Percentiles rank a stretch among this genome's conserved stretches.
Conservation (phyloP, 1,140 invertebrate species). For the Atopsyche davidsoni region DNA sequence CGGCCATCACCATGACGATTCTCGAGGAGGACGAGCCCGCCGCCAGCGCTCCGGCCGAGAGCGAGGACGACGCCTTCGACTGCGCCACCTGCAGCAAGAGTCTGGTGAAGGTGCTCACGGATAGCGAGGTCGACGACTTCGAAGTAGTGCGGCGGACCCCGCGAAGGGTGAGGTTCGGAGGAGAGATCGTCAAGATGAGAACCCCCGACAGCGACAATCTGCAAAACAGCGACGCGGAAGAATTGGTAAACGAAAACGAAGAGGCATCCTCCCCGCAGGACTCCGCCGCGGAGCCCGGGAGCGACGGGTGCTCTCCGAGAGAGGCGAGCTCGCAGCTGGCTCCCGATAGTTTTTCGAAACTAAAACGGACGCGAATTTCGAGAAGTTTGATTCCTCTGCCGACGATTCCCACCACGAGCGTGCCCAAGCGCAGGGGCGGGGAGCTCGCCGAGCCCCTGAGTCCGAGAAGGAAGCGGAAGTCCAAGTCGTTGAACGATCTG, state of each 20-base stretch:
- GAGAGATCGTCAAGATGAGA: slow-evolving; percentile 73
- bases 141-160: slow-evolving; percentile 47
- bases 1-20: slow-evolving; percentile 73
- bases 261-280: slow-evolving; percentile 8
- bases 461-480: slow-evolving; percentile 38
- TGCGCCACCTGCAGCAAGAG: slow-evolving; percentile 41
- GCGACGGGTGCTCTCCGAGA: too few species aligned
- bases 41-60: slow-evolving; percentile 40
- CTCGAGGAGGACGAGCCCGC: slow-evolving; percentile 58
- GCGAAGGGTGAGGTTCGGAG: slow-evolving; percentile 71
- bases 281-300: slow-evolving; percentile 1
- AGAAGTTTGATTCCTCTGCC: slow-evolving; percentile 28
- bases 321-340: neutral
- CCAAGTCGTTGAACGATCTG: slow-evolving; percentile 45
- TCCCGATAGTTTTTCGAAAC: slow-evolving; percentile 11
- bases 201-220: slow-evolving; percentile 73
- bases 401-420: slow-evolving; percentile 8
- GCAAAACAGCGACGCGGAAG: slow-evolving; percentile 46
- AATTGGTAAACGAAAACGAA: slow-evolving; percentile 11
- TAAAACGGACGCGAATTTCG: slow-evolving; percentile 37
- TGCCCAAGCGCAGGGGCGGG: slow-evolving; percentile 14
- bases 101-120: slow-evolving; percentile 52
- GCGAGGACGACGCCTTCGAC: slow-evolving; percentile 42
- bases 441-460: slow-evolving; percentile 3
- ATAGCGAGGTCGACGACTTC: slow-evolving; percentile 50